Conservation (phyloP, 2,888 invertebrate species). For the Apotomis capreana region DNA sequence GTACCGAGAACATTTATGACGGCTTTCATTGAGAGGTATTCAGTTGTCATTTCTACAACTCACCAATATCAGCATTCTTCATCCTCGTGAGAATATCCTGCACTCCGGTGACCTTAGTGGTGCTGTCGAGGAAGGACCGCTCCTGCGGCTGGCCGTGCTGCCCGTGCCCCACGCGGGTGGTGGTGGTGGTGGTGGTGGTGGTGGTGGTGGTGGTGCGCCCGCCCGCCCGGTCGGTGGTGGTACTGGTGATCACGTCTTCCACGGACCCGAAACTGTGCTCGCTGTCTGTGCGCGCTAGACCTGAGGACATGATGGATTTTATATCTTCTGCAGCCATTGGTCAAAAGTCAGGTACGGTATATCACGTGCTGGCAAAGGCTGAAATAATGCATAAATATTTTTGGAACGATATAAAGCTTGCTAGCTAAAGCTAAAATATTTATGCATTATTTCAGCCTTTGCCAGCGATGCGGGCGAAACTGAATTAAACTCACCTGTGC, state of each 20-base stretch:
- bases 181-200: constrained; percentile 43
- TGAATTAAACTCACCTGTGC: too few relatives aligned
- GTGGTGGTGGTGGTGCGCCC: constrained; percentile 60
- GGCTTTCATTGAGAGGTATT: too few relatives aligned
- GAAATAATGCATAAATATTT: too few relatives aligned
- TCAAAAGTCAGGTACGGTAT: too few relatives aligned
- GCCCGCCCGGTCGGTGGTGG: constrained; percentile 55
- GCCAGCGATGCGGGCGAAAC: too few relatives aligned
- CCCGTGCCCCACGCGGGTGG: constrained; percentile 45
- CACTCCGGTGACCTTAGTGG: constrained; percentile 87
- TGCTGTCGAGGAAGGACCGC: constrained; percentile 88
- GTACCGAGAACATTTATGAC: too few relatives aligned
- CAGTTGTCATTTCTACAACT: constrained; percentile 40
- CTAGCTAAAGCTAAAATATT: too few relatives aligned
- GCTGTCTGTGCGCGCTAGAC: constrained; percentile 70
- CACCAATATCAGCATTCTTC: constrained; percentile 89
- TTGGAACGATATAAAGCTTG: too few relatives aligned
- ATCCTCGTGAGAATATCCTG: constrained; percentile 90
- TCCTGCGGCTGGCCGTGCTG: constrained; percentile 48
- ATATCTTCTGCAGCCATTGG: not conserved
- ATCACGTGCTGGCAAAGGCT: too few relatives aligned
- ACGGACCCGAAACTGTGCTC: constrained; percentile 72
- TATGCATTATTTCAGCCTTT: too few relatives aligned
- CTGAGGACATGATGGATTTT: constrained; percentile 46
- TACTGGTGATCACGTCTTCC: constrained; percentile 61